Base-by-base conservation (phyloP, 2,888 invertebrate genomes). In the Drosophila heteroneura region DNA sequence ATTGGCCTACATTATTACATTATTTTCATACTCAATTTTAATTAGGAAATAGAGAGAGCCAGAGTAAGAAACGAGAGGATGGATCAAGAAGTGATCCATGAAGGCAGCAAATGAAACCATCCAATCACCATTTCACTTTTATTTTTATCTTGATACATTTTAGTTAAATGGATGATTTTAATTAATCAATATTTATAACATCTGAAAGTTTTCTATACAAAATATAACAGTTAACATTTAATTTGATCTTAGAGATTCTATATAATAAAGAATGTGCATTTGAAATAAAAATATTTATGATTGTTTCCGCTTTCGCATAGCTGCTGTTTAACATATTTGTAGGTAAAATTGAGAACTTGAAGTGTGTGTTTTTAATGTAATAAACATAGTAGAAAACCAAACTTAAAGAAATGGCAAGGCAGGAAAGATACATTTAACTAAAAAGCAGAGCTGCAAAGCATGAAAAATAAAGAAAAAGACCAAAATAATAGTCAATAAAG, bases 401-500 rank as follows among this genome's bases (percentile, higher is more conserved):
- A 26, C 47, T 47, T 26, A 9, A 26, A 16, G 16, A 26, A 26
- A 3, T 4, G 47, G 16, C 7, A 26, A 7, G 16, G 5, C 26
- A 26, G 16, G 1, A 26, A 26, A 47, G 28, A 16, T 5, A 47
- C 16, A 16, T 47, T 47, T 47, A 47, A 47, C 47, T 2, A 26
- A 47, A 28, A 26, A 47, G n/a, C 47, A 56, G 53, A 53, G 54
- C 28, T 49, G 41, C 70, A 39, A 44, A 65, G 28, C 44, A 22
- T 39, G 51, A 49, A 70, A 22, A 47, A 47, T 16, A 84, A 75
- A 70, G 74, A 60, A 70, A 65, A 60, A 52, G 44, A 53, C 47
- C 75, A 70, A 80, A 88, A 85, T 79, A 85, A 90, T 83, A 84
- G 86, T 86, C 90, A 87, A 87, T 87, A 87, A 87, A 87, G 83